Base-by-base conservation (phyloP, 2,888 invertebrate genomes). In the Choreutis nemorana region DNA sequence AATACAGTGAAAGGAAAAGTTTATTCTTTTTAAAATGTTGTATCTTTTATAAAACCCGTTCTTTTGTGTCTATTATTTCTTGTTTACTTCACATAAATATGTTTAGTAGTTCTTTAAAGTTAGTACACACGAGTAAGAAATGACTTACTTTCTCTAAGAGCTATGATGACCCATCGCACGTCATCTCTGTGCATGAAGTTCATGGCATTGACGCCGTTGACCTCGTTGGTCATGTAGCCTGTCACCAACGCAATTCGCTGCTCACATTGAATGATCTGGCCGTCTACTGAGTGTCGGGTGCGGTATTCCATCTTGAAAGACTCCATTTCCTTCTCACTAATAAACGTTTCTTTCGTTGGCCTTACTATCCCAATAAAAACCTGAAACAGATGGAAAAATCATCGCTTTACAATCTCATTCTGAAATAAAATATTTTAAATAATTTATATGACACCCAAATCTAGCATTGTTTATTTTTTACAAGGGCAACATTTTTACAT, bases 111-210 rank as follows among this genome's bases (percentile, higher is more conserved):
- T 8, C 9, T 23, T 10, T 7, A 23, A 5, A 9, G 10, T 7
- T 9, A 23, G 8, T 18, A 18, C n/a, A n/a, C n/a, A n/a, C n/a
- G n/a, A n/a, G n/a, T 9, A 29, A 1, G 10, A 10, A 11, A 3
- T 9, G 27, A 60, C 75, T 68, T 48, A 75, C 75, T 94, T 66
- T 92, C 89, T 44, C 90, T 80, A 29, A 94, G 81, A 0, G 91
- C 92, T 30, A 91, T 86, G 64, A 92, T 86, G 5, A 93, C 90
- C 89, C 91, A 93, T 44, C 88, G 85, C 7, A 91, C 89, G 63
- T 94, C 94, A 41, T 94, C 90, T 36, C 85, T 83, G 61, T 92
- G 91, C 87, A 96, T 94, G 55, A 90, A 94, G 46, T 86, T 86
- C 68, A 95, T 94, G 0, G 94, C 94, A 40, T 90, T 91, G 36